These are phyloP conservation scores for Melipona quadrifasciata DNA, from an alignment of 1,140 invertebrate genomes.

Conservation along the genomic window DNA sequence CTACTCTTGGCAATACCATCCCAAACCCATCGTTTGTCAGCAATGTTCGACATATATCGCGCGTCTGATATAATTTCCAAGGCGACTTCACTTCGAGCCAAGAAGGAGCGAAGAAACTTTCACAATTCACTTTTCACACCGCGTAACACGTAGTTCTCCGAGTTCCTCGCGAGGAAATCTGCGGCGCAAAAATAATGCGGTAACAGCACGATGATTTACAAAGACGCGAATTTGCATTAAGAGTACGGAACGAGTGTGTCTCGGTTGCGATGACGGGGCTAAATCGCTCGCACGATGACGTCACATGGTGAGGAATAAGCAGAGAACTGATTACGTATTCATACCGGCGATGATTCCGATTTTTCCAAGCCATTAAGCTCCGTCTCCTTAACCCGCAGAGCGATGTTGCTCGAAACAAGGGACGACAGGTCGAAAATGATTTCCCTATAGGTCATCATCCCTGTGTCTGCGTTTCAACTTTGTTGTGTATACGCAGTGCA, in stretches of 20 bases:
- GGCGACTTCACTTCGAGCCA: no score
- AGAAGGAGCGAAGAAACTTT: not conserved
- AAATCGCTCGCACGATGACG: constrained; percentile 66
- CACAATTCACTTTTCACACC: not conserved
- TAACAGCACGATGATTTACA: not conserved
- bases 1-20: not conserved
- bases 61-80: not conserved
- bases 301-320: constrained; percentile 59
- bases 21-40: not conserved
- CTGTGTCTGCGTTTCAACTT: constrained; percentile 28
- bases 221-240: not conserved
- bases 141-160: no score
- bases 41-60: constrained; percentile 10
- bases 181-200: no score
- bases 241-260: not conserved
- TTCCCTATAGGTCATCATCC: constrained; percentile 68
- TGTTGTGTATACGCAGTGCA: not conserved
- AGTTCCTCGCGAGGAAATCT: not conserved
- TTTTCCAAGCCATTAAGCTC: constrained; percentile 80
- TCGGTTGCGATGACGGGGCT: constrained; percentile 10
- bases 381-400: constrained; percentile 68
- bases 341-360: constrained; percentile 78
- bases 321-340: constrained; percentile 80
- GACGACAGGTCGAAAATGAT: constrained; percentile 79
- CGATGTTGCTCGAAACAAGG: constrained; percentile 75